Evolutionary conservation across 1,140 invertebrate species (phyloP).

Genomic region (Musca vetustissima): DNA sequence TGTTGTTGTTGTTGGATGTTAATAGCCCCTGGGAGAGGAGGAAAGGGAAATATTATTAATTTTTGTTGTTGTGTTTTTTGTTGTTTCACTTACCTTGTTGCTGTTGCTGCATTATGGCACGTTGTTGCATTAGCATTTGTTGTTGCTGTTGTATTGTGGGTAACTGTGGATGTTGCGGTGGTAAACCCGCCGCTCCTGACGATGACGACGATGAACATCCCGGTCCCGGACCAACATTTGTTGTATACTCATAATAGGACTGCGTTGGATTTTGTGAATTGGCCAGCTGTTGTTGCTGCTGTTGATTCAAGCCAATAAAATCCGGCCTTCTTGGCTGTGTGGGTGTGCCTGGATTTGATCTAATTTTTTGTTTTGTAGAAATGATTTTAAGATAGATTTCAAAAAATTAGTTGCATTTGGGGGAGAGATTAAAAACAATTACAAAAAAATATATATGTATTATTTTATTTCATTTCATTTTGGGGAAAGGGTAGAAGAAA

Average conservation of each 20-base stretch:
- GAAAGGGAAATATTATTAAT: not conserved
- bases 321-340: constrained; percentile 82
- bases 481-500: no score
- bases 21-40: constrained; percentile 8
- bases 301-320: constrained; percentile 70
- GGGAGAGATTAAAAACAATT: no score
- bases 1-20: constrained; percentile 35
- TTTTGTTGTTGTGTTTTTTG: not conserved
- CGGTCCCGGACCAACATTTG: constrained; percentile 38
- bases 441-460: no score
- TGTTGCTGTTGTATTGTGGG: constrained; percentile 45
- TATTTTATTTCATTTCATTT: not conserved
- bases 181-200: constrained; percentile 47
- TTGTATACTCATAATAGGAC: constrained; percentile 60
- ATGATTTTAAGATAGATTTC: no score
- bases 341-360: constrained; percentile 86
- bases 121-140: constrained; percentile 34
- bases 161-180: constrained; percentile 46
- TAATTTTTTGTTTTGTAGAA: constrained; percentile 48
- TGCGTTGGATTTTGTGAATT: constrained; percentile 42
- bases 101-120: constrained; percentile 29
- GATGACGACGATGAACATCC: constrained; percentile 28
- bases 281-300: constrained; percentile 55
- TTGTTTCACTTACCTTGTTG: constrained; percentile 6
- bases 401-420: no score